These are phyloP conservation scores for Drosophila macrospina DNA, from an alignment of 2,888 invertebrate genomes.

Conservation along the genomic window DNA sequence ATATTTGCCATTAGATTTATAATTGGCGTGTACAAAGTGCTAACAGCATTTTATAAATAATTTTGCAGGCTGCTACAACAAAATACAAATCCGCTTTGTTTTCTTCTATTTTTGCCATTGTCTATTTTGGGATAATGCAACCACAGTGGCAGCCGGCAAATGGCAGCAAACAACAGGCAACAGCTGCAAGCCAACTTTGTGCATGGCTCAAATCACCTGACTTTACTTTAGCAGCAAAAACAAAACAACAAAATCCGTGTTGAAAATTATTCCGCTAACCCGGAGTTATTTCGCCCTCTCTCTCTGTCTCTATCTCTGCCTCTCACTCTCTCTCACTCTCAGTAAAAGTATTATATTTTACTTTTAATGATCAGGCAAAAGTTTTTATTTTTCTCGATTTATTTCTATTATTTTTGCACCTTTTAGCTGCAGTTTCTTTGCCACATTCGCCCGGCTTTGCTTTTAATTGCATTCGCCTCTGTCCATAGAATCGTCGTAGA, in stretches of 20 bases:
- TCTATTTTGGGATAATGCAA: constrained; percentile 52
- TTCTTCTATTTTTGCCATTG: constrained; percentile 32
- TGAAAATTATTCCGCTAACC: constrained; percentile 46
- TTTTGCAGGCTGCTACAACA: constrained; percentile 15
- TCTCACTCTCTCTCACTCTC: constrained; percentile 1
- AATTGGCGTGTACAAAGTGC: constrained; percentile 14
- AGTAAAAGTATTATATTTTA: constrained; percentile 69
- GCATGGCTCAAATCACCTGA: constrained; percentile 32
- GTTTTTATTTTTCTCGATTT: constrained; percentile 26
- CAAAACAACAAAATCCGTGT: constrained; percentile 41
- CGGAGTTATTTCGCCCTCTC: constrained; percentile 35
- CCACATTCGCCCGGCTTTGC: constrained; percentile 13
- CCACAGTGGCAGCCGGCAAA: constrained; percentile 4
- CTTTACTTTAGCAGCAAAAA: constrained; percentile 27
- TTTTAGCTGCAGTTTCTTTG: constrained; percentile 23
- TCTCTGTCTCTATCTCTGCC: neutral
- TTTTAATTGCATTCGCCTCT: constrained; percentile 50
- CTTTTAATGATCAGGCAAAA: constrained; percentile 65
- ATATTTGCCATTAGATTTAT: constrained; percentile 1
- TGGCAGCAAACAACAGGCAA: constrained; percentile 14
- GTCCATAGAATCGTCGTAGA: constrained; percentile 47
- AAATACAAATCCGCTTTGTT: constrained; percentile 17
- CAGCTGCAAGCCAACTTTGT: constrained; percentile 37
- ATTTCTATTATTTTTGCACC: constrained; percentile 19
- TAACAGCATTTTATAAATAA: constrained; percentile 42